Evolutionary conservation across 2,888 invertebrate species (phyloP).

Genomic region (Metopia argyrocephala): DNA sequence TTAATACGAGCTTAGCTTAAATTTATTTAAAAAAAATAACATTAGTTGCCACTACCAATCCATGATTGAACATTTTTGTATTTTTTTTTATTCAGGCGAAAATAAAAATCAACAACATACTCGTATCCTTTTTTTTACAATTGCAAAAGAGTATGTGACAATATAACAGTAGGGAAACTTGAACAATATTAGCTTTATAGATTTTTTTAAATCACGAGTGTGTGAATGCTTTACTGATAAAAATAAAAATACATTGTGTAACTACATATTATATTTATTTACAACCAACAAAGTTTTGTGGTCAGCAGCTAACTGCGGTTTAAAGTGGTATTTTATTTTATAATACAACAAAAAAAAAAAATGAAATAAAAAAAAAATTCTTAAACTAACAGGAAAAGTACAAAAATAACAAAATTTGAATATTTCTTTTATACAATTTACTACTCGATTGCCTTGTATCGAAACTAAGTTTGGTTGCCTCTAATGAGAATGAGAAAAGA

Average conservation of each 20-base stretch:
- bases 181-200: slow-evolving; percentile 33
- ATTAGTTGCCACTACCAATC: not conserved
- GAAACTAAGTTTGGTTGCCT: no score
- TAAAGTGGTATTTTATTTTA: slow-evolving; percentile 26
- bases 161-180: not conserved
- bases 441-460: not conserved
- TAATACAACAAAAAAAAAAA: not conserved
- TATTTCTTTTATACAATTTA: not conserved
- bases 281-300: slow-evolving; percentile 36
- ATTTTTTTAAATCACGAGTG: slow-evolving; percentile 28
- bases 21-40: not conserved
- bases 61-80: not conserved
- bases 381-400: no score
- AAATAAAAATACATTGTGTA: slow-evolving; percentile 9
- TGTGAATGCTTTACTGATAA: slow-evolving; percentile 28
- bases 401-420: no score
- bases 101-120: not conserved
- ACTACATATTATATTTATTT: slow-evolving; percentile 2
- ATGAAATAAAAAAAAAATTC: not conserved
- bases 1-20: not conserved
- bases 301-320: slow-evolving; percentile 40
- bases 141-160: no score
- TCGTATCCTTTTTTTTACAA: not conserved
- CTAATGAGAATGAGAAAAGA: no score
- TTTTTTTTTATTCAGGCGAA: slow-evolving; percentile 2